Evolutionary conservation across 2,888 invertebrate species (phyloP).

Genomic region (Sminthurides aquaticus): DNA sequence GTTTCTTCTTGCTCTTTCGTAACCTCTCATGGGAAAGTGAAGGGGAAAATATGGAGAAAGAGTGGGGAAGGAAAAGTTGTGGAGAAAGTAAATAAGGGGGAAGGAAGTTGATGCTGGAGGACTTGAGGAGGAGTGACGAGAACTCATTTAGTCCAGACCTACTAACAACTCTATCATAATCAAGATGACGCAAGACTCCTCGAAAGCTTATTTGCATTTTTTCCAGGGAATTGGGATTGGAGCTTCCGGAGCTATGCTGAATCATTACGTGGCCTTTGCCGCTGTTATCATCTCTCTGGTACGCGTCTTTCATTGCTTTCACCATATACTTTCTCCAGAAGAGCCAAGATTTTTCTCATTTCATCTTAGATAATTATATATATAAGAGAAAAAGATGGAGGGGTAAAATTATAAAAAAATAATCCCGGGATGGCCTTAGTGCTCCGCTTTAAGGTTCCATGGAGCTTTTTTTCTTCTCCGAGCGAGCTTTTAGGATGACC

Average conservation of each 20-base stretch:
- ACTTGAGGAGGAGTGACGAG: neutral
- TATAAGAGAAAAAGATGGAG: too few relatives aligned
- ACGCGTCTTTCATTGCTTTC: neutral
- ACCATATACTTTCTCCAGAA: too few relatives aligned
- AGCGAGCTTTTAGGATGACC: too few relatives aligned
- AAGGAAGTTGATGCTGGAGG: too few relatives aligned
- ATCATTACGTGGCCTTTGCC: slow-evolving; percentile 18
- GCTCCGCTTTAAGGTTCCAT: too few relatives aligned
- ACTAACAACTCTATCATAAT: neutral
- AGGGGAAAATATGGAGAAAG: neutral
- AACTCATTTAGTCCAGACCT: neutral
- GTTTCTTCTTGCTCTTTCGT: too few relatives aligned
- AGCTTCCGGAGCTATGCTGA: slow-evolving; percentile 15
- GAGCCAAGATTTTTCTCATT: too few relatives aligned
- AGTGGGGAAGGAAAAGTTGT: neutral
- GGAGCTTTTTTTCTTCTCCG: too few relatives aligned
- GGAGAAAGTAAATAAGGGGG: neutral
- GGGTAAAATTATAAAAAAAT: too few relatives aligned
- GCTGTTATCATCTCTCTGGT: slow-evolving; percentile 20
- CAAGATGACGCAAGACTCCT: slow-evolving; percentile 14
- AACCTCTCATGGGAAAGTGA: too few relatives aligned
- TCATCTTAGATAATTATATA: too few relatives aligned
- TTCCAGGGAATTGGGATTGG: slow-evolving; percentile 20
- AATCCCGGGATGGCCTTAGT: too few relatives aligned
- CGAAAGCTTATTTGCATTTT: slow-evolving; percentile 18